phyloP scores from a whole-genome alignment of 2,797 vertebrate genomes.

The Centroberyx gerrardi region DNA sequence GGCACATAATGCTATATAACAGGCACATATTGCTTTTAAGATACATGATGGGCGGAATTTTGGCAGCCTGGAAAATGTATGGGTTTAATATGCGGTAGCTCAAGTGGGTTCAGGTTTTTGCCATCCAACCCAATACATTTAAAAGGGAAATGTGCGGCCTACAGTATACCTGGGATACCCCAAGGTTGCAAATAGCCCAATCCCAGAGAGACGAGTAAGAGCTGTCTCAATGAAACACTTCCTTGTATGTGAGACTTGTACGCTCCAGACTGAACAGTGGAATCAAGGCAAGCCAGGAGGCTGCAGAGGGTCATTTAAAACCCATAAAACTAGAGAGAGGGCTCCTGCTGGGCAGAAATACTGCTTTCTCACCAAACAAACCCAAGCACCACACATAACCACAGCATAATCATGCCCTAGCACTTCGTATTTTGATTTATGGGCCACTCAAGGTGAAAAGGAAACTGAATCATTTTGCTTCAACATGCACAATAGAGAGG shows the following conservation, averaged over 20 bases:
- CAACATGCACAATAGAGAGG: constrained; percentile 40
- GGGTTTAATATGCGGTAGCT: not conserved
- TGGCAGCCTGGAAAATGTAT: not conserved
- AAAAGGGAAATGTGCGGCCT: not conserved
- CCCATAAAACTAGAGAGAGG: constrained; percentile 47
- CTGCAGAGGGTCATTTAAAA: constrained; percentile 63
- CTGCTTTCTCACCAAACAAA: constrained; percentile 67
- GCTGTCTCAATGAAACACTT: constrained; percentile 16
- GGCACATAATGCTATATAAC: not conserved
- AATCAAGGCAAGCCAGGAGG: constrained; percentile 49
- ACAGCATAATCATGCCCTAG: constrained; percentile 38
- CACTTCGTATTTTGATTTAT: constrained; percentile 54
- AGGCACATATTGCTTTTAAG: not conserved
- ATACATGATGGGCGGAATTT: not conserved
- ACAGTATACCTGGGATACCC: not conserved
- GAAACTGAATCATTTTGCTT: constrained; percentile 35
- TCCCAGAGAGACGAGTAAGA: not conserved
- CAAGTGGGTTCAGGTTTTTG: not conserved
- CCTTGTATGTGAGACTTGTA: constrained; percentile 10
- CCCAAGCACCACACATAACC: constrained; percentile 51
- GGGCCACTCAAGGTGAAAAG: constrained; percentile 48
- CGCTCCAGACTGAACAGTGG: constrained; percentile 14
- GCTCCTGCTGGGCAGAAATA: constrained; percentile 46
- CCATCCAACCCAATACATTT: not conserved
- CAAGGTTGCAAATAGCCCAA: not conserved